Conservation (phyloP, 2,888 invertebrate species). For the Cosmorhoe ocellata region DNA sequence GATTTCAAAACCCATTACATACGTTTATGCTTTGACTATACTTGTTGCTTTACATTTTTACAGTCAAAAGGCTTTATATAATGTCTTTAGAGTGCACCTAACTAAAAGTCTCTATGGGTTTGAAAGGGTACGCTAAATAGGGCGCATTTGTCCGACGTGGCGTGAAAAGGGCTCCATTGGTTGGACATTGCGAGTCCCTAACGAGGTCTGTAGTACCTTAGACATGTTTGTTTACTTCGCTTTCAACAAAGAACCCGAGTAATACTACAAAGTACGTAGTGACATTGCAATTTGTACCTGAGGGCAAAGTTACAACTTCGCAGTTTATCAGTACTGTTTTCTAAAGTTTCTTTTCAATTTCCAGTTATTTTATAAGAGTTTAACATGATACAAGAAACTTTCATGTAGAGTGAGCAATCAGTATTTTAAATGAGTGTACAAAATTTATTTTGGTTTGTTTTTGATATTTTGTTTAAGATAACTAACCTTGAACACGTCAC, state of each 20-base stretch:
- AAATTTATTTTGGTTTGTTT: too few relatives aligned
- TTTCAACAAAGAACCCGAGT: constrained; percentile 1
- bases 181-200: constrained; percentile 44
- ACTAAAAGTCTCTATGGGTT: constrained; percentile 38
- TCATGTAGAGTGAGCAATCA: too few relatives aligned
- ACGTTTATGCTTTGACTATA: constrained; percentile 29
- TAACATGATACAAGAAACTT: too few relatives aligned
- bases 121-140: constrained; percentile 48
- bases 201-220: constrained; percentile 40
- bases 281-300: constrained; percentile 12
- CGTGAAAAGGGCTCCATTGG: constrained; percentile 43
- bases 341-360: too few relatives aligned
- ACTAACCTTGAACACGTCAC: too few relatives aligned
- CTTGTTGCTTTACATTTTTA: constrained; percentile 40
- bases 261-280: constrained; percentile 24
- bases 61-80: constrained; percentile 32
- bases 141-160: constrained; percentile 44
- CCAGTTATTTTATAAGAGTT: too few relatives aligned
- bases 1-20: constrained; percentile 32
- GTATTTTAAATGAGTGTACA: too few relatives aligned
- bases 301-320: constrained; percentile 11
- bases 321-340: background rate
- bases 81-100: constrained; percentile 39
- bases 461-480: too few relatives aligned
- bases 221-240: constrained; percentile 33